A percentile compares a stretch with the other conserved stretches of the same genome.
Conservation (phyloP, 2,113 vertebrate species). For the Apteryx mantelli region DNA sequence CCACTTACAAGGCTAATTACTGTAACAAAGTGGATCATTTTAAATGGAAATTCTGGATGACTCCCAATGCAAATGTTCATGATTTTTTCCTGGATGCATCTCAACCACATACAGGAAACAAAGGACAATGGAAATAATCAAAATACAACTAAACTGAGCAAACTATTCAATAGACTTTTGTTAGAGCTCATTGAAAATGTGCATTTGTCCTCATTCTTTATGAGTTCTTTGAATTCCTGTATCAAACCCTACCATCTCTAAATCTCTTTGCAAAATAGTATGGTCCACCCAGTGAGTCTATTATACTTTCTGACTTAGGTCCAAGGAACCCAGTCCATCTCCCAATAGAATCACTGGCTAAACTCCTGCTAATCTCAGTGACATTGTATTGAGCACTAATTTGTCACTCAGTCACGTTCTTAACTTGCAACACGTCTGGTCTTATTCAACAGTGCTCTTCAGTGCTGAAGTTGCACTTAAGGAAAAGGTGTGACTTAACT, state of each 20-base stretch:
- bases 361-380: neutral
- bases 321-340: neutral
- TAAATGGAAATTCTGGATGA: conserved; percentile 66
- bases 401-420: neutral
- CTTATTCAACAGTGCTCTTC: neutral
- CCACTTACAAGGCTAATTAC: conserved; percentile 70
- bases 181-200: conserved; percentile 14
- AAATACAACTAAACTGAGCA: conserved; percentile 41
- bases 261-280: neutral
- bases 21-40: conserved; percentile 73
- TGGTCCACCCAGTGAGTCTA: neutral
- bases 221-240: neutral
- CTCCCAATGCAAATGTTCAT: conserved; percentile 35
- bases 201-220: conserved; percentile 28
- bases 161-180: conserved; percentile 46
- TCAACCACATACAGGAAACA: conserved; percentile 10
- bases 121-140: conserved; percentile 50
- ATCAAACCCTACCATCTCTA: conserved; percentile 12
- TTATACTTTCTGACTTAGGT: neutral
- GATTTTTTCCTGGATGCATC: conserved; percentile 40
- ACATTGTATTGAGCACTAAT: neutral
- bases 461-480: neutral
- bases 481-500: neutral
- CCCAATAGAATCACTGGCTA: neutral
- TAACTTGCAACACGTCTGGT: neutral